Evolutionary conservation across 1,140 invertebrate species (phyloP).

Genomic region (Drosophila kikkawai): DNA sequence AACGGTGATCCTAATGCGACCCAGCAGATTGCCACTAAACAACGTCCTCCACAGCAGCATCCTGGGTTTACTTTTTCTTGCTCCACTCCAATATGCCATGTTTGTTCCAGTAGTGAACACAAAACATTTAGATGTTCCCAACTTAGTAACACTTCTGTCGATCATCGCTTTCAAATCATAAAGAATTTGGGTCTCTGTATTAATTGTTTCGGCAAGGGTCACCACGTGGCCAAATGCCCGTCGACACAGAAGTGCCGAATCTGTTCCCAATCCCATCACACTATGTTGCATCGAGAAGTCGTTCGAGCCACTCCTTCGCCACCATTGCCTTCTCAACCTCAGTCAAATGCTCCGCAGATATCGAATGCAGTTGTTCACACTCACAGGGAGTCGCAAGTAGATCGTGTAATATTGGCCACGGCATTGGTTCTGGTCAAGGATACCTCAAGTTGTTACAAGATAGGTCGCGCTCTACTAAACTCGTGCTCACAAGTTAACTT

Average conservation of each 20-base stretch:
- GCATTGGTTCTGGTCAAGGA: neutral
- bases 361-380: neutral
- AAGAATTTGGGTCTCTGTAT: no score
- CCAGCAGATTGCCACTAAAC: neutral
- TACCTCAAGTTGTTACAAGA: neutral
- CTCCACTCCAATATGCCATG: no score
- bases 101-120: neutral
- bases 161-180: no score
- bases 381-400: neutral
- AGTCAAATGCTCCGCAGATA: no score
- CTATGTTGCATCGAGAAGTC: no score
- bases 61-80: neutral
- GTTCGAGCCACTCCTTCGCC: no score
- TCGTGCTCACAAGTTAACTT: neutral
- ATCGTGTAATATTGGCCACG: neutral
- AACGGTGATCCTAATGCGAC: neutral
- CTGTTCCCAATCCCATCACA: no score
- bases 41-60: neutral
- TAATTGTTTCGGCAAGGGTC: no score
- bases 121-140: neutral
- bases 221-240: no score
- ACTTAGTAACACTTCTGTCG: neutral
- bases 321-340: no score
- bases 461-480: neutral
- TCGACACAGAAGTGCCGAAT: no score